Conservation (phyloP, 2,797 vertebrate species). For the Chanos chanos region DNA sequence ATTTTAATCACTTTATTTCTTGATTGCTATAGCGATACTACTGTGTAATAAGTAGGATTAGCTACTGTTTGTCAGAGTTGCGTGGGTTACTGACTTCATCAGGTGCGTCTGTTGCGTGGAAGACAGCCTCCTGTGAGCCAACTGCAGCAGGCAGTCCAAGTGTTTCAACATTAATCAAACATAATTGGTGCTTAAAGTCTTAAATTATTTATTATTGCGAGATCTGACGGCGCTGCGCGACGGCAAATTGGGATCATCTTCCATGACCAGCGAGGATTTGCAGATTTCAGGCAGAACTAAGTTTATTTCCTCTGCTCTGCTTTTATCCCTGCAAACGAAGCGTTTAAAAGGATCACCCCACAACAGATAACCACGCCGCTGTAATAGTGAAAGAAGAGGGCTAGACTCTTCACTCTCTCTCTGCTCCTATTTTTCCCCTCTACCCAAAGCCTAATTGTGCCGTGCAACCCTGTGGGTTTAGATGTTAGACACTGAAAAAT, state of each 20-base stretch:
- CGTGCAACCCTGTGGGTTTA: constrained; percentile 79
- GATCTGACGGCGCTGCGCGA: constrained; percentile 80
- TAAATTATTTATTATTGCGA: constrained; percentile 83
- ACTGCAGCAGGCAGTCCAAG: constrained; percentile 60
- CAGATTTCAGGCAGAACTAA: constrained; percentile 84
- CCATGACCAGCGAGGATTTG: constrained; percentile 84
- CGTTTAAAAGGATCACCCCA: constrained; percentile 81
- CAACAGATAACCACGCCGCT: constrained; percentile 80
- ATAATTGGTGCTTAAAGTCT: constrained; percentile 81
- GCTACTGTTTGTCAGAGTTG: constrained; percentile 22
- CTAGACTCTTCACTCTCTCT: constrained; percentile 39
- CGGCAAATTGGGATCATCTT: constrained; percentile 84
- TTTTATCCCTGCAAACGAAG: constrained; percentile 82
- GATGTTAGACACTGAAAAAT: constrained; percentile 82
- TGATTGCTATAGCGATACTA: constrained; percentile 37
- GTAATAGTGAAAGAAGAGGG: constrained; percentile 72
- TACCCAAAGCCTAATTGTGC: constrained; percentile 76
- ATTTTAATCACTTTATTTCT: constrained; percentile 41
- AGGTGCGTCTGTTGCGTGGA: constrained; percentile 56
- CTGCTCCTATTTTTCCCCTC: constrained; percentile 53
- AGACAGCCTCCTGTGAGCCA: constrained; percentile 60
- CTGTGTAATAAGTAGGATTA: constrained; percentile 35
- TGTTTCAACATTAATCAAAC: constrained; percentile 76
- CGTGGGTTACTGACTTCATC: constrained; percentile 52
- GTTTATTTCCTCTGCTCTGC: constrained; percentile 79